phyloP scores from a whole-genome alignment of 2,888 invertebrate genomes.

The Linnaemya vulpina region DNA sequence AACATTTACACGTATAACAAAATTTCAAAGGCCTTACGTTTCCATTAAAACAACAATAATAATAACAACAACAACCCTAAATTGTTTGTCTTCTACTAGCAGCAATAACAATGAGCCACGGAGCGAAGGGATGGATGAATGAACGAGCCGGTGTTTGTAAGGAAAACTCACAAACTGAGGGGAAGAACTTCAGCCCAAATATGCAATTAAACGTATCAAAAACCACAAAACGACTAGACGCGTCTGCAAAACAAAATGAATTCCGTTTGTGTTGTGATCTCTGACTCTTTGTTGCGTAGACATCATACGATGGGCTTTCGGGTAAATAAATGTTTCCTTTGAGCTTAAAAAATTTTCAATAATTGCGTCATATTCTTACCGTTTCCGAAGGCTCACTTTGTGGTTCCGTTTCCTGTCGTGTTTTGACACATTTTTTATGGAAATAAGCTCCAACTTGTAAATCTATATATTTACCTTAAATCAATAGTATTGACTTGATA shows the following conservation, averaged over 20 bases:
- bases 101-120: neutral
- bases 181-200: slow-evolving; percentile 9
- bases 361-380: neutral
- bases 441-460: too few relatives aligned
- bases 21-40: slow-evolving; percentile 48
- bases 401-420: neutral
- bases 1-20: slow-evolving; percentile 12
- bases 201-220: slow-evolving; percentile 80
- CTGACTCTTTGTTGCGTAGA: neutral
- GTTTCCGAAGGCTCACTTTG: neutral
- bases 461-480: too few relatives aligned
- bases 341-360: neutral
- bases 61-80: slow-evolving; percentile 37
- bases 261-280: neutral
- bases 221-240: slow-evolving; percentile 66
- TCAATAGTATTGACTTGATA: too few relatives aligned
- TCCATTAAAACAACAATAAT: slow-evolving; percentile 14
- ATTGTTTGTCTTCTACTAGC: slow-evolving; percentile 1
- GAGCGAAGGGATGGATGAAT: neutral
- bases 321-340: neutral
- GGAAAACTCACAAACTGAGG: neutral
- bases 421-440: neutral
- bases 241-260: neutral
- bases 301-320: neutral
- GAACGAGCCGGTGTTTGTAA: neutral